Conservation (phyloP, 2,113 vertebrate species). For the Corythaeola cristata region DNA sequence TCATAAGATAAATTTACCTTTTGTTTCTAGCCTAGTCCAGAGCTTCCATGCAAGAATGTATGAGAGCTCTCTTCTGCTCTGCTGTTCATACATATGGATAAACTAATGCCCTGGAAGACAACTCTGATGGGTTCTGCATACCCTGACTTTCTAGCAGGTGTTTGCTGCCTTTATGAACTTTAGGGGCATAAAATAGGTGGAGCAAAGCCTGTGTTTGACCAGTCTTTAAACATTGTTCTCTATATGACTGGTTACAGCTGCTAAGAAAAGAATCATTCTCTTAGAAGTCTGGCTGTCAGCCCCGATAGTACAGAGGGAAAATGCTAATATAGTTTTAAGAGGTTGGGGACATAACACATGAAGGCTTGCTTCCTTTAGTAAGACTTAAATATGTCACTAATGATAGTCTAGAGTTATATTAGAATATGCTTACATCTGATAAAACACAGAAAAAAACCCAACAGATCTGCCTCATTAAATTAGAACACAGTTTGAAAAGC, state of each 20-base stretch:
- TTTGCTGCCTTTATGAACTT: not conserved
- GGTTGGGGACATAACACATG: not conserved
- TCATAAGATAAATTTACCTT: not conserved
- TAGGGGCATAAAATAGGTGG: not conserved
- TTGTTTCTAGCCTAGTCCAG: not conserved
- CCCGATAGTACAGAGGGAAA: not conserved
- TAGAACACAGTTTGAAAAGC: not conserved
- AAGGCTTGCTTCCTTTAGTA: not conserved
- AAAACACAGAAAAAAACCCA: not conserved
- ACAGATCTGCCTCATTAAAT: not conserved
- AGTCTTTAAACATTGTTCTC: not conserved
- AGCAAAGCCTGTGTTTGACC: not conserved
- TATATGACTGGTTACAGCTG: not conserved
- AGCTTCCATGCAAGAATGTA: not conserved
- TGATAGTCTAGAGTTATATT: not conserved
- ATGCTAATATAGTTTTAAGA: not conserved
- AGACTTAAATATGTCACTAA: not conserved
- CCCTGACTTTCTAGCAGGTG: not conserved
- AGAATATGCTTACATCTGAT: not conserved
- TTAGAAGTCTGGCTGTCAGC: not conserved
- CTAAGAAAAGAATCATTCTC: not conserved
- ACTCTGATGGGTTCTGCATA: not conserved
- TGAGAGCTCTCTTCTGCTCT: not conserved
- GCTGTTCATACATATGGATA: not conserved
- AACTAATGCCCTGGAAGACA: not conserved